Evolutionary conservation across 2,113 vertebrate species (phyloP), one percentile per base, ranked within the genome.

Genomic region (Pygathrix nemaeus): DNA sequence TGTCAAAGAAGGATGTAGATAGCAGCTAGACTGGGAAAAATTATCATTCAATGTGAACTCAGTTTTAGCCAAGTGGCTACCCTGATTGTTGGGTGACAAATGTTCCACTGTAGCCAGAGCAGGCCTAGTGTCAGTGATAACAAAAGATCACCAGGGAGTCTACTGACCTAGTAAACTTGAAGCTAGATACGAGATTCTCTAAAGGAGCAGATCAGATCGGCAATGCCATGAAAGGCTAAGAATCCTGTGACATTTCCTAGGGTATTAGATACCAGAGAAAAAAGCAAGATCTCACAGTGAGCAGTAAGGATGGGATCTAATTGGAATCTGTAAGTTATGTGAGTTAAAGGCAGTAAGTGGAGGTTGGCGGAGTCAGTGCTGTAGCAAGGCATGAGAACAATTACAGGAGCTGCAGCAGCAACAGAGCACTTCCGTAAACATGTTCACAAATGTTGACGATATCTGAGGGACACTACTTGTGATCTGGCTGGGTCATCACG

Each of bases 351-450:
- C 27, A 27, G 20, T 4, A 52, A 23, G 66, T 35, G 45, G 50
- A 68, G 3, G 27, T 79, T 2, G 20, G 48, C 57, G 43, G 11
- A 40, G 57, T 45, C 5, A 72, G 4, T 17, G 52, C 12, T 43
- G 14, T 0, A 43, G 27, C 0, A 1, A 10, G 17, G 11, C 14
- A 1, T 57, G 35, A 68, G 35, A 25, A 25, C n/a, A 61, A 1
- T 25, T 38, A 20, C 9, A 21, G 75, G 73, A 52, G 52, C 35
- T 40, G 61, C 40, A 40, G 14, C 40, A 82, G 80, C 30, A 66
- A 38, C 38, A 64, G 27, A 40, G 68, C 6, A 61, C 64, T 81
- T 43, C 52, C 30, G 25, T 18, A 4, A 20, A 43, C 20, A 73
- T 7, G 21, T 25, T 50, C 32, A 48, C 45, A 68, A 6, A 80